phyloP scores from a whole-genome alignment of 2,797 vertebrate species.

The Enteromius anoplus region DNA sequence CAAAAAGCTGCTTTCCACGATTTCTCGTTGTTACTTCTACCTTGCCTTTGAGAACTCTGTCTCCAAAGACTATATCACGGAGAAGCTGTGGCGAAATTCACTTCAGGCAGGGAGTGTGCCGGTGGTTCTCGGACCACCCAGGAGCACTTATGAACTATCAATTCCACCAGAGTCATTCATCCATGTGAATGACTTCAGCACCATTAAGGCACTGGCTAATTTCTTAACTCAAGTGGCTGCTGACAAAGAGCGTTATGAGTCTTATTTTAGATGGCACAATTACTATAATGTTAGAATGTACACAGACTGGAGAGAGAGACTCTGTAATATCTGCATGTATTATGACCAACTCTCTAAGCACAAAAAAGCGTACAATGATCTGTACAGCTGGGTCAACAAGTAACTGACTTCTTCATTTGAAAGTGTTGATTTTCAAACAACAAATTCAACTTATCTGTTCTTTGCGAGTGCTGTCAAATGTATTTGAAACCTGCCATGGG shows the following conservation, averaged over 20 bases:
- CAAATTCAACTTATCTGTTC: not conserved
- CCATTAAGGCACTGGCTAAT: constrained; percentile 72
- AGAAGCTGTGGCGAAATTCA: constrained; percentile 90
- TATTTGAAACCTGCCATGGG: not conserved
- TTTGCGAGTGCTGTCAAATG: not conserved
- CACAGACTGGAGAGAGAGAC: constrained; percentile 82
- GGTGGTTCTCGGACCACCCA: constrained; percentile 83
- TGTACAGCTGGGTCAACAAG: constrained; percentile 79
- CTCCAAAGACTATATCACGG: constrained; percentile 87
- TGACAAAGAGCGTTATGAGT: constrained; percentile 71
- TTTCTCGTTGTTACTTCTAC: constrained; percentile 85
- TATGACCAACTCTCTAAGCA: constrained; percentile 69
- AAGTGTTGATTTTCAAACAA: not conserved
- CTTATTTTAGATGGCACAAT: constrained; percentile 80
- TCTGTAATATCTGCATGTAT: constrained; percentile 81
- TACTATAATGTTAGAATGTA: constrained; percentile 72
- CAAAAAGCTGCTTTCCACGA: constrained; percentile 73
- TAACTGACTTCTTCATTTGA: constrained; percentile 7
- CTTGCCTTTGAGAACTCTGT: constrained; percentile 89
- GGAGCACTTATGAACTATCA: constrained; percentile 80
- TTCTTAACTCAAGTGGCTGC: constrained; percentile 74
- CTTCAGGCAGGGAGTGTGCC: constrained; percentile 81
- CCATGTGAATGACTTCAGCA: constrained; percentile 83
- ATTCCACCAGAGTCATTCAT: constrained; percentile 82
- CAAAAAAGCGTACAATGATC: constrained; percentile 74